These are phyloP conservation scores for Oryzias sinensis DNA, from an alignment of 2,797 vertebrate species.

Conservation along the genomic window DNA sequence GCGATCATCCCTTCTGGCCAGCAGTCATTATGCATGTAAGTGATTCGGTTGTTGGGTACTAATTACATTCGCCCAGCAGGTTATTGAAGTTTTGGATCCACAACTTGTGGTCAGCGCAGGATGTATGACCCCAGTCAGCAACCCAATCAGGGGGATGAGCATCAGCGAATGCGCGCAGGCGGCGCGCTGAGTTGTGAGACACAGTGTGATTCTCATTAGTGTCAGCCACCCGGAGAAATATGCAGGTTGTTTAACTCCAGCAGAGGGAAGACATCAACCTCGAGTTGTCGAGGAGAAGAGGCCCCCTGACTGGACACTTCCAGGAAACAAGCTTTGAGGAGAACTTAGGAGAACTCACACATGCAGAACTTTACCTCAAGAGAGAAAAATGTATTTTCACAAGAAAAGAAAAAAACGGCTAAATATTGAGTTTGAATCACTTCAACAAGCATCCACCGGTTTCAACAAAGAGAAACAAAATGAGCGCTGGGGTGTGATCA, in stretches of 20 bases:
- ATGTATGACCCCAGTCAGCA: slow-evolving; percentile 59
- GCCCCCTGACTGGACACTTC: slow-evolving; percentile 31
- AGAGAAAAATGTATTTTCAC: neutral
- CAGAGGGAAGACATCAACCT: slow-evolving; percentile 47
- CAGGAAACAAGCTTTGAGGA: slow-evolving; percentile 26
- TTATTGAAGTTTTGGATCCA: slow-evolving; percentile 65
- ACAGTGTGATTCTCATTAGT: slow-evolving; percentile 71
- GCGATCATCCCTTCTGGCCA: slow-evolving; percentile 29
- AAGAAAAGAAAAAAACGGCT: neutral
- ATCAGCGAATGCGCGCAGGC: slow-evolving; percentile 29
- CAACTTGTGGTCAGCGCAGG: slow-evolving; percentile 59
- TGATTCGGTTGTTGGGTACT: slow-evolving; percentile 65
- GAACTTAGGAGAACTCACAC: slow-evolving; percentile 15
- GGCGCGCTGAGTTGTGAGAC: slow-evolving; percentile 39
- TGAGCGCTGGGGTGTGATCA: slow-evolving; percentile 19
- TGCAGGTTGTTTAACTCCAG: slow-evolving; percentile 62
- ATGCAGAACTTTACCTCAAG: neutral
- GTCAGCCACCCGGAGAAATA: slow-evolving; percentile 64
- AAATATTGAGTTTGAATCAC: slow-evolving; percentile 6
- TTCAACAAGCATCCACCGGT: neutral
- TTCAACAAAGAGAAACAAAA: slow-evolving; percentile 17
- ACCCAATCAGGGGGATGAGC: slow-evolving; percentile 57
- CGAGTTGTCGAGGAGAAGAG: slow-evolving; percentile 47
- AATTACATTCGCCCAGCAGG: slow-evolving; percentile 74
- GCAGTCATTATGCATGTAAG: slow-evolving; percentile 51